Evolutionary conservation across 2,113 vertebrate genomes (phyloP), one percentile per base, ranked within the genome.

Genomic region (Eclectus roratus): DNA sequence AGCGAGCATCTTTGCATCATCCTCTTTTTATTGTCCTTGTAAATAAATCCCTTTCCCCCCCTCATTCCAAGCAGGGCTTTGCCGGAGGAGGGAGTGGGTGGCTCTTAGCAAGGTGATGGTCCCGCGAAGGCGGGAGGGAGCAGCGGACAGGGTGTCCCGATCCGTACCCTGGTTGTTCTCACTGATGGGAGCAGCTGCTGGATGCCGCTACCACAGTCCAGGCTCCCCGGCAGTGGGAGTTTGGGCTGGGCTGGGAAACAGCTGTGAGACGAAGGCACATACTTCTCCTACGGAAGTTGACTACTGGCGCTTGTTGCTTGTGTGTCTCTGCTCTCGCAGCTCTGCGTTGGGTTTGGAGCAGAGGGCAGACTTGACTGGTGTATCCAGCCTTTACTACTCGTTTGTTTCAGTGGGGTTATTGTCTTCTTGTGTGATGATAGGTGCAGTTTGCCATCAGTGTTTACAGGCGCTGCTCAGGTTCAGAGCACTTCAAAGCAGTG

Each of bases 361-460:
- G 70, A 14, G 44, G 27, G 2, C 10, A 18, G 80, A 3, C 11
- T 10, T 21, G 69, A 2, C 4, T 13, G 21, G 9, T 35, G 39
- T 58, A n/a, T 31, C 37, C 15, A 27, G 3, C 31, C 24, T 80
- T 61, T 23, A 4, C 31, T 41, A 18, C 39, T 1, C 21, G 1
- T 33, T 35, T 39, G 25, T 69, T 53, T 15, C 31, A 0, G 46
- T 2, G 56, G 20, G 16, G 29, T 11, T 61, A 3, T 27, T 60
- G 25, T 16, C 41, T 14, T 13, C 7, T 0, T 8, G 1, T 13
- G n/a, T 46, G 37, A 2, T 6, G 24, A 5, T 2, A 3, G 23
- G 29, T 1, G 4, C 16, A 10, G 64, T 3, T 91, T 60, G 16
- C 11, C 1, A 0, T 3, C 71, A 0, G 5, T 4, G 18, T 35